Base-by-base conservation (phyloP, 1,140 invertebrate species). In the Drosophila ambigua region DNA sequence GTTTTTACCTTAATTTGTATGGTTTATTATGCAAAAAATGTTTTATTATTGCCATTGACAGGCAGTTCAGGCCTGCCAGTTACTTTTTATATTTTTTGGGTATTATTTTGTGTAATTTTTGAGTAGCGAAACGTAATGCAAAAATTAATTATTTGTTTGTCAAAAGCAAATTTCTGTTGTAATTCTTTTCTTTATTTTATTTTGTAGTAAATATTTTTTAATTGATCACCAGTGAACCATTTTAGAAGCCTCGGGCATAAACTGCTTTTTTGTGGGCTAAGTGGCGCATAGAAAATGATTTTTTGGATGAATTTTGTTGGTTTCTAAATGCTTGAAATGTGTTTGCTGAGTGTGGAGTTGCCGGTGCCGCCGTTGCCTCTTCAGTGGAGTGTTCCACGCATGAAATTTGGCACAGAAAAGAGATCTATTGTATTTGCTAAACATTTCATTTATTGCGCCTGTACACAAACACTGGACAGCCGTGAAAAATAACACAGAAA, bases 381-480 rank as follows among this genome's bases (percentile, higher is more conserved):
- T 72, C 67, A 72, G 39, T 41, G 24, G 61, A 72, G 69, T 74
- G 72, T 64, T 69, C 73, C 60, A 69, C 43, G 71, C 60, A 74
- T 49, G 52, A 73, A 74, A 74, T 74, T 74, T 57, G 61, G 8
- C 66, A 49, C 43, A 72, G 26, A 39, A 24, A 43, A 26, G 3
- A 26, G 48, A 3, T 50, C 13, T 39, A 11, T 41, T 60, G 50
- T 52, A 43, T 72, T 49, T 72, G 66, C 51, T 53, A 20, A 61
- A 46, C 41, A 72, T 23, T 49, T 49, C 9, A 54, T 53, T 72
- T 72, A 52, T 65, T 66, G 71, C 44, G 41, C 26, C 43, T 24
- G 23, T 0, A 31, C 49, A 26, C 51, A 31, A 51, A 24, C 72
- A 75, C 72, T 75, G 74, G 71, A 66, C 71, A 75, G 72, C 71